Evolutionary conservation across 1,140 invertebrate species (phyloP).

Genomic region (Condylostylus longicornis): DNA sequence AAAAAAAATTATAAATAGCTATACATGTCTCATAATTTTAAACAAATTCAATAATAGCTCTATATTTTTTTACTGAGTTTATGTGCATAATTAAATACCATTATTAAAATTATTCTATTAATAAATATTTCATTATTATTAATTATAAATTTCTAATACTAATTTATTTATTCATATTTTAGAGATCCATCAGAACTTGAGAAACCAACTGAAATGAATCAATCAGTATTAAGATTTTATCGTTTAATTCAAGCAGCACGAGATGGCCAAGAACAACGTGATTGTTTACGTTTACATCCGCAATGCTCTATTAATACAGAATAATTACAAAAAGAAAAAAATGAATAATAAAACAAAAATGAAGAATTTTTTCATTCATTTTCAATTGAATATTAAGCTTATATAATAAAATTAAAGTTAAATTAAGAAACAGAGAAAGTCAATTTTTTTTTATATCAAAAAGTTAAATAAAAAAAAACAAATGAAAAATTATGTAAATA

Average conservation of each 20-base stretch:
- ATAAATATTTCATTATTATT: background rate
- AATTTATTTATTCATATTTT: slow-evolving; percentile 9
- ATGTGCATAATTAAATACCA: background rate
- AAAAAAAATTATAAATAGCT: too few species aligned
- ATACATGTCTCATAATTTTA: too few species aligned
- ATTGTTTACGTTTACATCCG: slow-evolving; percentile 53
- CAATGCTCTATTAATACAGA: slow-evolving; percentile 37
- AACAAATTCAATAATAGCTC: too few species aligned
- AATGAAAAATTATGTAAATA: too few species aligned
- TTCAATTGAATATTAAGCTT: slow-evolving; percentile 1
- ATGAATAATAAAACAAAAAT: background rate
- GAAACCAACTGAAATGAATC: slow-evolving; percentile 44
- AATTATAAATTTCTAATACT: background rate
- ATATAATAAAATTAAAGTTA: too few species aligned
- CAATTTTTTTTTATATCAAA: too few species aligned
- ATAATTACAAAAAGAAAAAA: slow-evolving; percentile 7
- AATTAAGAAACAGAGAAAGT: too few species aligned
- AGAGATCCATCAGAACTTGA: slow-evolving; percentile 44
- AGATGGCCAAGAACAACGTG: slow-evolving; percentile 62
- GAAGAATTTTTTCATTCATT: background rate
- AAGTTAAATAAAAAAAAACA: too few species aligned
- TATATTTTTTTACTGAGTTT: too few species aligned
- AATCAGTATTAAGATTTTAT: slow-evolving; percentile 58
- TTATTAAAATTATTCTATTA: background rate
- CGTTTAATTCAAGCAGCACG: slow-evolving; percentile 63